Base-by-base conservation (phyloP, 2,888 invertebrate genomes). In the Hartigia nigra region DNA sequence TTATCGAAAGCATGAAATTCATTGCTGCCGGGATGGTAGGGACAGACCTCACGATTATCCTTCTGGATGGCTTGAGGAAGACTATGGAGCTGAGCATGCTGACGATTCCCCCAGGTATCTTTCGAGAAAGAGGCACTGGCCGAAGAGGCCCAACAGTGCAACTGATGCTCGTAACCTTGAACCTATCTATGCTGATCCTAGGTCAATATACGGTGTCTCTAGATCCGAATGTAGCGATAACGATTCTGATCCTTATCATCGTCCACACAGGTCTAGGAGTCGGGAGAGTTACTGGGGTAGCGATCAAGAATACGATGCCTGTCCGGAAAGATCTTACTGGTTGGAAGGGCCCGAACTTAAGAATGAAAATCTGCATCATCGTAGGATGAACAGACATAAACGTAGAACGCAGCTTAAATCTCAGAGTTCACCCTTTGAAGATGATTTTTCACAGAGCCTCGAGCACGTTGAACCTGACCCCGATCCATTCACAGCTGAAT, bases 391-490 rank as follows among this genome's bases (percentile, higher is more conserved):
- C 32, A 89, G 90, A 83, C 91, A 91, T 80, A 88, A 91, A 81
- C 76, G 84, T 1, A 84, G 87, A 12, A 82, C 87, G 0, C 87
- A 87, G 37, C 81, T 86, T 0, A 86, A 88, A 23, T 93, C 93
- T 23, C 93, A 93, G 77, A 90, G 92, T 35, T 94, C 94, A 74
- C 94, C 94, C 0, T 95, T 95, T 87, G 95, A 95, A 80, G 93
- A 94, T 81, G 94, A 94, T 82, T 94, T 94, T 84, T 92, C 93
- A 0, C 94, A 93, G 72, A 90, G 92, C 12, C 91, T 93, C 1
- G 92, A 91, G 69, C 87, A 87, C 12, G 79, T 87, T 86, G 82
- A 90, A 36, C 80, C 89, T 0, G 85, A 86, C 0, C 82, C 83
- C 1, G 91, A 91, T 35, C 75, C 89, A 0, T 77, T 85, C 79